Conservation (phyloP, 1,140 invertebrate species). For the Ptiloglossa arizonensis region DNA sequence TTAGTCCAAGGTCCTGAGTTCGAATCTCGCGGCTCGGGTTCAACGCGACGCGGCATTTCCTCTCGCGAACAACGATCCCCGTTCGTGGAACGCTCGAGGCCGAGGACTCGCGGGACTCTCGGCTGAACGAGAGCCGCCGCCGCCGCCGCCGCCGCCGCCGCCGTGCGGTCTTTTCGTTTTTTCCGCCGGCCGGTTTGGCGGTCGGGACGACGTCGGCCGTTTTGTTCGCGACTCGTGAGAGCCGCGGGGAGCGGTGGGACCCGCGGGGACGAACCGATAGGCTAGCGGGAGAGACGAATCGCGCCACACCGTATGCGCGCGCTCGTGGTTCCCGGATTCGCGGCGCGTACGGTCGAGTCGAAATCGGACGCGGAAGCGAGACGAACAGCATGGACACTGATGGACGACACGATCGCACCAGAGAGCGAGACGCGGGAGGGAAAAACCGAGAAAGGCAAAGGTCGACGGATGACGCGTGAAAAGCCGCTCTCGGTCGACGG, state of each 20-base stretch:
- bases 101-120: slow-evolving; percentile 36
- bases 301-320: too few relatives aligned
- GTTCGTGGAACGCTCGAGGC: slow-evolving; percentile 77
- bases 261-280: background rate
- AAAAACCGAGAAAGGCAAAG: background rate
- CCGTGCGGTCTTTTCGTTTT: slow-evolving; percentile 29
- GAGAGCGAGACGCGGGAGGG: background rate
- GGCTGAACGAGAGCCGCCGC: slow-evolving; percentile 27
- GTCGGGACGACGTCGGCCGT: background rate
- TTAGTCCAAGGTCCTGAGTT: slow-evolving; percentile 81
- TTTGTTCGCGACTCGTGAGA: background rate
- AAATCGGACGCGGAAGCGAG: too few relatives aligned
- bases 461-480: background rate
- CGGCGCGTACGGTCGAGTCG: too few relatives aligned
- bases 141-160: too few relatives aligned
- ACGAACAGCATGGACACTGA: background rate
- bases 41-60: slow-evolving; percentile 74
- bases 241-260: too few relatives aligned
- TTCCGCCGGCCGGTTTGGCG: background rate
- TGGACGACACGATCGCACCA: too few relatives aligned
- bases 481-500: background rate
- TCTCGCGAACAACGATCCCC: slow-evolving; percentile 77
- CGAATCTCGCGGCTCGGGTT: slow-evolving; percentile 71
- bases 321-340: too few relatives aligned
- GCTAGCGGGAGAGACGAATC: too few relatives aligned